Evolutionary conservation across 2,797 vertebrate genomes (phyloP).

Genomic region (Hippoglossus hippoglossus): DNA sequence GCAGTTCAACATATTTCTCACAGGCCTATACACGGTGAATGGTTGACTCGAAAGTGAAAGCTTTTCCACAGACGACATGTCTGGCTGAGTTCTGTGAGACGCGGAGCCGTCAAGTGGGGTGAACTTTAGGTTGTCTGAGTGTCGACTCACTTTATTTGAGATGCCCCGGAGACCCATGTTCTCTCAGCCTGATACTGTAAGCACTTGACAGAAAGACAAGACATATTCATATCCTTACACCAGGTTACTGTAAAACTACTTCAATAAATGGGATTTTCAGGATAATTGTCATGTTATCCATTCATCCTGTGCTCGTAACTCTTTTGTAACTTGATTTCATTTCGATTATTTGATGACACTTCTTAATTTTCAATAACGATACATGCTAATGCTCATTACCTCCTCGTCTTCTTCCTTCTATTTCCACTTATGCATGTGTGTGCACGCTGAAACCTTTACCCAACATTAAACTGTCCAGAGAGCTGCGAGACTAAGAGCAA

Average conservation of each 20-base stretch:
- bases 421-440: no score
- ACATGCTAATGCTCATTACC: no score
- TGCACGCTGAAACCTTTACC: background rate
- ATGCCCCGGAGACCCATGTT: slow-evolving; percentile 44
- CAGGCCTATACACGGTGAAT: background rate
- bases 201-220: slow-evolving; percentile 24
- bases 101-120: slow-evolving; percentile 61
- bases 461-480: slow-evolving; percentile 11
- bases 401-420: background rate
- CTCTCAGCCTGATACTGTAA: slow-evolving; percentile 28
- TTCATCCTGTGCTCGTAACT: no score
- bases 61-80: slow-evolving; percentile 50
- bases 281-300: no score
- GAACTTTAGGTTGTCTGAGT: slow-evolving; percentile 64
- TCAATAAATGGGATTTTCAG: no score
- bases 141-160: slow-evolving; percentile 59
- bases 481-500: background rate
- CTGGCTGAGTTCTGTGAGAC: slow-evolving; percentile 55
- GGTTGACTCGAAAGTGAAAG: slow-evolving; percentile 52
- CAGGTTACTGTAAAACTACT: slow-evolving; percentile 23
- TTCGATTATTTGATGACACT: background rate
- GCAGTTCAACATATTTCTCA: background rate
- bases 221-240: slow-evolving; percentile 13
- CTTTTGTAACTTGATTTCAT: background rate
- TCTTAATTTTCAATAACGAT: no score